A percentile compares a stretch with the other conserved stretches of the same genome.
phyloP scores from a whole-genome alignment of 2,888 invertebrate species.

The Calephelis perditalis region DNA sequence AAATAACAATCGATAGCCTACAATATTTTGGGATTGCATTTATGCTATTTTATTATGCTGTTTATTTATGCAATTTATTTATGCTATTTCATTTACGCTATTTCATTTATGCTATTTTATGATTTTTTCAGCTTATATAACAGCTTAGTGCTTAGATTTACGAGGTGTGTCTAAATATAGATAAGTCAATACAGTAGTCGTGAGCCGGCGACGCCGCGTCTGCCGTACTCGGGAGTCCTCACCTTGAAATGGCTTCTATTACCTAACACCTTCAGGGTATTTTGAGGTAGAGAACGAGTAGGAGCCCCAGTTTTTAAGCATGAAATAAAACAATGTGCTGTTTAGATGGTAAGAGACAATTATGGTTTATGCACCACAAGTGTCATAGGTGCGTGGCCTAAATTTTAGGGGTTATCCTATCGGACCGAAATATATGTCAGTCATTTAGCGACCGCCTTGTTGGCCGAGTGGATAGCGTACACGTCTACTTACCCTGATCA shows the following conservation, averaged over 20 bases:
- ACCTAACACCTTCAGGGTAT: conserved; percentile 2
- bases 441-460: no score
- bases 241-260: conserved; percentile 15
- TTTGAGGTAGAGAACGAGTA: neutral
- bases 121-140: neutral
- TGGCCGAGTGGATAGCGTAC: no score
- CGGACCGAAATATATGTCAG: no score
- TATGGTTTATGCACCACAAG: no score
- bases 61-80: no score
- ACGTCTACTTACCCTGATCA: no score
- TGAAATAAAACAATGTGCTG: no score
- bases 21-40: neutral
- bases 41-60: neutral
- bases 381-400: no score
- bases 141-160: conserved; percentile 30
- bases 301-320: neutral
- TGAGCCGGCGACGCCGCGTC: conserved; percentile 42
- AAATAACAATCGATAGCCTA: no score
- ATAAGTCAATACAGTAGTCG: conserved; percentile 56
- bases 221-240: conserved; percentile 30
- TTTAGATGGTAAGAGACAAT: no score
- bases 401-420: no score
- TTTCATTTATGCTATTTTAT: neutral
- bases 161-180: conserved; percentile 54
- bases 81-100: no score